These are phyloP conservation scores for Drosophila infuscata DNA, from an alignment of 2,888 invertebrate species.

Conservation along the genomic window DNA sequence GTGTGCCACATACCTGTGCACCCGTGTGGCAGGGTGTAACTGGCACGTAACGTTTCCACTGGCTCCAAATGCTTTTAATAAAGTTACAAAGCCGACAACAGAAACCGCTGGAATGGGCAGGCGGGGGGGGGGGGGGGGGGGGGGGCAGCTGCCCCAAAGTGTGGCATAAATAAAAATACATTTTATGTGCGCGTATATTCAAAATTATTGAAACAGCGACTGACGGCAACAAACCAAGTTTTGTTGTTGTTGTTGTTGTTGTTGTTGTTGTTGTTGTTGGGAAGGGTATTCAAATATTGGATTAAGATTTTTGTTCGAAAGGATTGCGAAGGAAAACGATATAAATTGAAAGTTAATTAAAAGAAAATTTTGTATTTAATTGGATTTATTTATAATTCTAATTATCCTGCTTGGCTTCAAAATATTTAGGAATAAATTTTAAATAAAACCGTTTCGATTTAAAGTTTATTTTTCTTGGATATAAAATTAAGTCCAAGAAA, in stretches of 20 bases:
- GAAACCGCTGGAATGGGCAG: constrained; percentile 31
- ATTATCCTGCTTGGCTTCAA: neutral
- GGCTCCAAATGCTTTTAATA: constrained; percentile 54
- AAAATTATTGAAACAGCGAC: constrained; percentile 53
- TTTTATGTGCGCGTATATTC: constrained; percentile 46
- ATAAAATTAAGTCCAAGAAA: neutral
- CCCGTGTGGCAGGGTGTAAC: constrained; percentile 8
- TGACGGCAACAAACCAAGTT: constrained; percentile 10
- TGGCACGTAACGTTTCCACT: constrained; percentile 32
- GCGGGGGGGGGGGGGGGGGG: constrained; percentile 9
- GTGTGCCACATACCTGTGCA: neutral
- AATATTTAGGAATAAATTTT: neutral
- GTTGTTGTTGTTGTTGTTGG: neutral
- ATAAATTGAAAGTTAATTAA: neutral
- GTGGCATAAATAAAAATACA: constrained; percentile 43
- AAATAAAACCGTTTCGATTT: neutral
- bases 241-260: neutral
- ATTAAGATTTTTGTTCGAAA: neutral
- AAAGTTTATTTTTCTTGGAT: neutral
- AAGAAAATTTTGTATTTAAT: neutral
- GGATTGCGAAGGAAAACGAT: neutral
- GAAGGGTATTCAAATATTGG: constrained; percentile 9
- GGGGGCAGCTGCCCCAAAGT: constrained; percentile 18
- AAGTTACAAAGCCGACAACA: constrained; percentile 60
- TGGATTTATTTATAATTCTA: no score